Conservation (phyloP, 2,888 invertebrate species). For the Deladenus siricidicola region DNA sequence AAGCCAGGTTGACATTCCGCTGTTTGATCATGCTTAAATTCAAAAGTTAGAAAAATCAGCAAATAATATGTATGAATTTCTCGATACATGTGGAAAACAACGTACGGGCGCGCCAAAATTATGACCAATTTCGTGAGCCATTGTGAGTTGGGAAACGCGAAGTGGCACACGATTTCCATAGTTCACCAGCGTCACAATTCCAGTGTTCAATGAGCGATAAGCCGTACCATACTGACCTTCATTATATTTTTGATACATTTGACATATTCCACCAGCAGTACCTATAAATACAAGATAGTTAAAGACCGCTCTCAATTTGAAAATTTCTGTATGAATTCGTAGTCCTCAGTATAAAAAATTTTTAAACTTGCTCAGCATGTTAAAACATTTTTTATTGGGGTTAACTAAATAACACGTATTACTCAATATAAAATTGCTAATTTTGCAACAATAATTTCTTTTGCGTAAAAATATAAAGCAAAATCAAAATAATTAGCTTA, state of each 20-base stretch:
- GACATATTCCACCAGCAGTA: constrained; percentile 96
- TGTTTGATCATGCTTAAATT: constrained; percentile 44
- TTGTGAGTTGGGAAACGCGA: constrained; percentile 88
- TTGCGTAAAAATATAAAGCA: no score
- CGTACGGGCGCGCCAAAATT: constrained; percentile 94
- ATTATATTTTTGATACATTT: constrained; percentile 87
- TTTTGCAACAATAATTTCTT: no score
- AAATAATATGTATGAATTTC: not conserved
- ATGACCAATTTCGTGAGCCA: constrained; percentile 98
- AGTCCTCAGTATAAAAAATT: no score
- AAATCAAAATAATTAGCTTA: no score
- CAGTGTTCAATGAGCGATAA: constrained; percentile 90
- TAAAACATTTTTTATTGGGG: not conserved
- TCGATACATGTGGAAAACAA: no score
- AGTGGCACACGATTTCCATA: constrained; percentile 87
- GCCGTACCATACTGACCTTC: constrained; percentile 81
- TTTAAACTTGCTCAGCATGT: no score
- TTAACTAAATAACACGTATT: not conserved
- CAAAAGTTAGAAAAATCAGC: not conserved
- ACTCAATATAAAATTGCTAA: not conserved
- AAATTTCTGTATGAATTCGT: no score
- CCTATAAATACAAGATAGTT: constrained; percentile 62
- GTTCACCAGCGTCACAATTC: constrained; percentile 96
- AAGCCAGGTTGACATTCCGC: constrained; percentile 76
- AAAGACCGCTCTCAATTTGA: not conserved